Percentiles rank a stretch among this genome's conserved stretches.
These are phyloP conservation scores for Hecatera dysodea DNA, from an alignment of 2,888 invertebrate species.

Conservation along the genomic window DNA sequence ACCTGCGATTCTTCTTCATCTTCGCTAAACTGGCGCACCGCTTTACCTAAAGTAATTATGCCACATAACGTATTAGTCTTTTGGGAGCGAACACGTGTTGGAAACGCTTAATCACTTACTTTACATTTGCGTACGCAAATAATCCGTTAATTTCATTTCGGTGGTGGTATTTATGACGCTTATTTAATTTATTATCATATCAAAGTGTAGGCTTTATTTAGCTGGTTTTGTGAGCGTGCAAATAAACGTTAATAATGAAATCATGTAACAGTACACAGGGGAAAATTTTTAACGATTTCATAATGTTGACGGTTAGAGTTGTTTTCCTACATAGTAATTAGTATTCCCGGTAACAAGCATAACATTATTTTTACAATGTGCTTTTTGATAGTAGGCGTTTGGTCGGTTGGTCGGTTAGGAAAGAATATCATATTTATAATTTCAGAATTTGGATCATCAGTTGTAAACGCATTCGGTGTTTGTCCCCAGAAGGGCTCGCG, in stretches of 20 bases:
- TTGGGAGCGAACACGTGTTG: conserved; percentile 88
- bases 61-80: conserved; percentile 89
- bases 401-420: conserved; percentile 52
- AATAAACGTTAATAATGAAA: conserved; percentile 86
- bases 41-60: conserved; percentile 89
- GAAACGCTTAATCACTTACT: conserved; percentile 90
- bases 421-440: conserved; percentile 80
- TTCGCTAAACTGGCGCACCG: conserved; percentile 87
- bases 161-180: conserved; percentile 87
- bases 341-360: conserved; percentile 68
- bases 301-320: conserved; percentile 78
- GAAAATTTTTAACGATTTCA: conserved; percentile 82
- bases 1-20: conserved; percentile 90
- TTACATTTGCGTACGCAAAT: conserved; percentile 89
- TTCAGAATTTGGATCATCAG: conserved; percentile 79
- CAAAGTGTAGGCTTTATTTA: conserved; percentile 87
- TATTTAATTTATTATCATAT: conserved; percentile 90
- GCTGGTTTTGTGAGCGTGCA: conserved; percentile 83
- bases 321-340: conserved; percentile 76
- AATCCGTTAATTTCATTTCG: conserved; percentile 89
- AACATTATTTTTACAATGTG: conserved; percentile 59
- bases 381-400: conserved; percentile 32
- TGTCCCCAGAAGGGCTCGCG: conserved; percentile 77
- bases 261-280: conserved; percentile 83
- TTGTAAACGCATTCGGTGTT: conserved; percentile 81